Conservation (phyloP, 2,797 vertebrate genomes). For the Sebastiscus albofasciatus region DNA sequence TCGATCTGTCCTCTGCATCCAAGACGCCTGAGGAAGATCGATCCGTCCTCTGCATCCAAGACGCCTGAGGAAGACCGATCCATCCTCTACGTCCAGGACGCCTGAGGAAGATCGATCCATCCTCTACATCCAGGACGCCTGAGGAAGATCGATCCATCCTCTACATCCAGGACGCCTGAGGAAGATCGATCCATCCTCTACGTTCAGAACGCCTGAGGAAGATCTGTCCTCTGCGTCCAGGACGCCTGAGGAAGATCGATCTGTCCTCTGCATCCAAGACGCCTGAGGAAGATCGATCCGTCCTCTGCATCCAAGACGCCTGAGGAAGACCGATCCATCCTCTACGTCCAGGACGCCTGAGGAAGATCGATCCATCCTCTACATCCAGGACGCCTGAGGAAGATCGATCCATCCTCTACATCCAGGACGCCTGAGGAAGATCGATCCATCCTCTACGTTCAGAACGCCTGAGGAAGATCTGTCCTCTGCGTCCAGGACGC, state of each 20-base stretch:
- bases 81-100: not conserved
- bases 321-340: not conserved
- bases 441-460: too few relatives aligned
- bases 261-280: not conserved
- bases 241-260: not conserved
- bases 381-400: not conserved
- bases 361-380: not conserved
- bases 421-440: not conserved
- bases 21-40: not conserved
- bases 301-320: too few relatives aligned
- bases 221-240: not conserved
- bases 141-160: too few relatives aligned
- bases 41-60: not conserved
- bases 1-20: not conserved
- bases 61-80: not conserved
- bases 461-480: too few relatives aligned
- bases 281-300: not conserved
- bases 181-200: too few relatives aligned
- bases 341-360: not conserved
- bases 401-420: not conserved
- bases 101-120: not conserved
- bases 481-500: too few relatives aligned
- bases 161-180: fast-evolving
- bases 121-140: not conserved
- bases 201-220: not conserved